Evolutionary conservation across 2,888 invertebrate species (phyloP).

Genomic region (Phyto melanocephala): DNA sequence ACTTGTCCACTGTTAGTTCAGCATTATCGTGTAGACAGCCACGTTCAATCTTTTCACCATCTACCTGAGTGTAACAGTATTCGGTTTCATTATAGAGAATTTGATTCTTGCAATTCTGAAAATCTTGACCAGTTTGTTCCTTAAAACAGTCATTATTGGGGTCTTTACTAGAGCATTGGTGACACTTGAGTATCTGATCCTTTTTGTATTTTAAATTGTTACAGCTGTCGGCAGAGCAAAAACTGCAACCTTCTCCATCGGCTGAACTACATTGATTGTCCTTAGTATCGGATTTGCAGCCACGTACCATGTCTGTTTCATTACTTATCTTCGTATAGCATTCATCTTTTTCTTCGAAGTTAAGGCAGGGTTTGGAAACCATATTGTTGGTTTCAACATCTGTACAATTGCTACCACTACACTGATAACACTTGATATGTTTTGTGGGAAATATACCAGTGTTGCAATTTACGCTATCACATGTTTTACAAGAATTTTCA

Average conservation of each 20-base stretch:
- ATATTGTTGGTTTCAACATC: constrained; percentile 15
- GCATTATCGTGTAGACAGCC: constrained; percentile 67
- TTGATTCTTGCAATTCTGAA: constrained; percentile 61
- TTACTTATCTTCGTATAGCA: constrained; percentile 67
- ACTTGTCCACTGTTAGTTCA: constrained; percentile 3
- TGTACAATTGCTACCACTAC: constrained; percentile 62
- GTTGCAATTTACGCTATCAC: constrained; percentile 66
- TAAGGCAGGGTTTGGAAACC: constrained; percentile 57
- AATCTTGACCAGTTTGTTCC: constrained; percentile 29
- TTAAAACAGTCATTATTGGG: constrained; percentile 58
- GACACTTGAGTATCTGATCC: constrained; percentile 60
- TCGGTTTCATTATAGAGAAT: constrained; percentile 63
- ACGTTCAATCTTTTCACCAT: constrained; percentile 46
- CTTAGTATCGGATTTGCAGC: constrained; percentile 68
- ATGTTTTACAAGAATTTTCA: constrained; percentile 58
- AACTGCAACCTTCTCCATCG: constrained; percentile 59
- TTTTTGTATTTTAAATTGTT: constrained; percentile 60
- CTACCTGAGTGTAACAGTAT: constrained; percentile 65
- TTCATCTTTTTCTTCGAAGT: constrained; percentile 65
- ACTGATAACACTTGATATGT: constrained; percentile 68
- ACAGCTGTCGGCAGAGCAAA: constrained; percentile 65
- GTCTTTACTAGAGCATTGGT: constrained; percentile 62
- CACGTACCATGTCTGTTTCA: constrained; percentile 66
- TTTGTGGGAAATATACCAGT: constrained; percentile 66
- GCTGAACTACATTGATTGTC: constrained; percentile 60